phyloP scores from a whole-genome alignment of 64 coral and sea anemone genomes.

The Hydrozoanthus tunicans region DNA sequence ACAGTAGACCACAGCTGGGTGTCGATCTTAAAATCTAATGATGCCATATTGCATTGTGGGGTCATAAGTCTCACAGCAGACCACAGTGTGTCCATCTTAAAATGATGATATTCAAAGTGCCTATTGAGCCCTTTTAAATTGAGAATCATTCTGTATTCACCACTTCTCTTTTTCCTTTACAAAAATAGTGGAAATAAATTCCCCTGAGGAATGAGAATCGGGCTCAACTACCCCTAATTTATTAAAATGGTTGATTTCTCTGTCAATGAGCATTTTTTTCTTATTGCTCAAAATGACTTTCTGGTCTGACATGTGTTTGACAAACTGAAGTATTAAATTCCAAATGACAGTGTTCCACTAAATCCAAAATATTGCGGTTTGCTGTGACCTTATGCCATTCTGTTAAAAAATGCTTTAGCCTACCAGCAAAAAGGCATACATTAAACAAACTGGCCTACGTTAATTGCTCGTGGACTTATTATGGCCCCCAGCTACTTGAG shows the following conservation, averaged over 20 bases:
- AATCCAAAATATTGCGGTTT: conserved; percentile 60
- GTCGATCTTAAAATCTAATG: conserved; percentile 16
- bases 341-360: conserved; percentile 59
- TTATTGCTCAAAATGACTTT: conserved; percentile 32
- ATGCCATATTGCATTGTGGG: conserved; percentile 16
- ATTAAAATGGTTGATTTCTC: conserved; percentile 58
- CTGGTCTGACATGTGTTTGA: conserved; percentile 45
- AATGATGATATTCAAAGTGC: conserved; percentile 57
- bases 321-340: conserved; percentile 42
- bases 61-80: conserved; percentile 61
- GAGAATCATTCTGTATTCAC: conserved; percentile 35
- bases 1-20: conserved; percentile 45
- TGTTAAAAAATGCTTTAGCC: conserved; percentile 66
- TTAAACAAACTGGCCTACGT: conserved; percentile 52
- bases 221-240: conserved; percentile 51
- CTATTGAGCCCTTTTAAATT: conserved; percentile 60
- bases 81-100: conserved; percentile 57
- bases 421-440: conserved; percentile 44
- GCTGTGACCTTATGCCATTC: conserved; percentile 51
- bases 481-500: conserved; percentile 56
- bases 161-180: conserved; percentile 57
- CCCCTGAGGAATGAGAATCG: conserved; percentile 31
- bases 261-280: conserved; percentile 44
- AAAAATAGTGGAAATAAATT: conserved; percentile 64
- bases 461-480: conserved; percentile 29